Evolutionary conservation across 2,113 vertebrate species (phyloP).

Genomic region (Zapus hudsonius): DNA sequence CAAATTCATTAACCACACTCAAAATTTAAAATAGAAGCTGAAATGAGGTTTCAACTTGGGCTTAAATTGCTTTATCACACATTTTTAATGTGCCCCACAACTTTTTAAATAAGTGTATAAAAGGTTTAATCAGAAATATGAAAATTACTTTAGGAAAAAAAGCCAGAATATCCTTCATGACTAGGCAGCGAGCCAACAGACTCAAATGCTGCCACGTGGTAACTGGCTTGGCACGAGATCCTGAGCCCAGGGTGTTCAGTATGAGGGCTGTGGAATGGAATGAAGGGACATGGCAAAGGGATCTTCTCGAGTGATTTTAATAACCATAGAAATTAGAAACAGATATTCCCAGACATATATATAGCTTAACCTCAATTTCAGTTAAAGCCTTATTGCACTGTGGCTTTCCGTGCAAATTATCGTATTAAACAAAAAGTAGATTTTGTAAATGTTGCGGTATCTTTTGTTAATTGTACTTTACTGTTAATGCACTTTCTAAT

Average conservation of each 20-base stretch:
- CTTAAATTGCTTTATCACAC: constrained; percentile 21
- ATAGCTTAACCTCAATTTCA: constrained; percentile 55
- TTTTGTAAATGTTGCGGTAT: not conserved
- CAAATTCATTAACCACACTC: constrained; percentile 24
- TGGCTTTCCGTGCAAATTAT: constrained; percentile 33
- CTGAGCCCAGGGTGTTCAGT: not conserved
- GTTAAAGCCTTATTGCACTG: constrained; percentile 25
- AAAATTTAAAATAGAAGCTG: not conserved
- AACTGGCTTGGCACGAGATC: not conserved
- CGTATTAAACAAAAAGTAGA: constrained; percentile 36
- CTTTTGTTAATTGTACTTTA: constrained; percentile 7
- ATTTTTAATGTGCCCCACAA: not conserved
- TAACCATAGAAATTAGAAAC: constrained; percentile 67
- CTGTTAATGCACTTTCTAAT: constrained; percentile 41
- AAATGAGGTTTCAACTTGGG: constrained; percentile 29
- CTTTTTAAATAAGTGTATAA: constrained; percentile 44
- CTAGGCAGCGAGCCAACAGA: constrained; percentile 6
- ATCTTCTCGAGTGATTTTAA: constrained; percentile 55
- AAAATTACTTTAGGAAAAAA: constrained; percentile 59
- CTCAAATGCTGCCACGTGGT: not conserved
- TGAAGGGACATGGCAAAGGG: not conserved
- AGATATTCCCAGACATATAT: constrained; percentile 59
- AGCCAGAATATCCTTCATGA: constrained; percentile 35
- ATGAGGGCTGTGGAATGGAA: constrained; percentile 14
- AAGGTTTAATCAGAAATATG: constrained; percentile 53